phyloP scores from a whole-genome alignment of 2,113 vertebrate species.

The Orycteropus afer region DNA sequence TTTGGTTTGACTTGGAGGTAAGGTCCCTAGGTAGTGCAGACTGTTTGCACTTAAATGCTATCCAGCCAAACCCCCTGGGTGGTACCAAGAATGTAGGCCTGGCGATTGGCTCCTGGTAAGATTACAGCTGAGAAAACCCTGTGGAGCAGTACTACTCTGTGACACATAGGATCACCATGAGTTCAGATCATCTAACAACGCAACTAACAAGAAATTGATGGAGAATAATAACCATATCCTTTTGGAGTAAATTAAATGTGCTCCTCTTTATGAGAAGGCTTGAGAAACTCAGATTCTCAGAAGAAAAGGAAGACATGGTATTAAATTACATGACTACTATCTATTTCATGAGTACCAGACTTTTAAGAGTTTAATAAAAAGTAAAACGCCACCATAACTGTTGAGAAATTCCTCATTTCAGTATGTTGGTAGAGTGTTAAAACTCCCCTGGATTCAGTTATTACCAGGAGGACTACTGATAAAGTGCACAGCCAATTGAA shows the following conservation, averaged over 20 bases:
- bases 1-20: neutral
- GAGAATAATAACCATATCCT: neutral
- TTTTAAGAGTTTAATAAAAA: neutral
- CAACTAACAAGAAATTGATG: too few relatives aligned
- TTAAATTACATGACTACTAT: neutral
- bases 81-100: neutral
- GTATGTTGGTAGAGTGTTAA: neutral
- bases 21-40: neutral
- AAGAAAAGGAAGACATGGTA: neutral
- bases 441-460: neutral
- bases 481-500: neutral
- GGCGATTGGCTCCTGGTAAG: too few relatives aligned
- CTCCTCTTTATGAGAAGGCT: neutral
- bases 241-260: neutral
- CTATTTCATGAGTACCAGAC: neutral
- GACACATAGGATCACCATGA: too few relatives aligned
- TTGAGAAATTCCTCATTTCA: neutral
- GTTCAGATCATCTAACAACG: too few relatives aligned
- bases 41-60: neutral
- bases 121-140: neutral
- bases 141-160: neutral
- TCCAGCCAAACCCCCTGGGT: neutral
- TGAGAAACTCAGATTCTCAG: neutral
- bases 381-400: neutral
- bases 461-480: neutral